A percentile compares a stretch with the other conserved stretches of the same genome.
Evolutionary conservation across 2,888 invertebrate genomes (phyloP).

Genomic region (Stegophylla sp.): DNA sequence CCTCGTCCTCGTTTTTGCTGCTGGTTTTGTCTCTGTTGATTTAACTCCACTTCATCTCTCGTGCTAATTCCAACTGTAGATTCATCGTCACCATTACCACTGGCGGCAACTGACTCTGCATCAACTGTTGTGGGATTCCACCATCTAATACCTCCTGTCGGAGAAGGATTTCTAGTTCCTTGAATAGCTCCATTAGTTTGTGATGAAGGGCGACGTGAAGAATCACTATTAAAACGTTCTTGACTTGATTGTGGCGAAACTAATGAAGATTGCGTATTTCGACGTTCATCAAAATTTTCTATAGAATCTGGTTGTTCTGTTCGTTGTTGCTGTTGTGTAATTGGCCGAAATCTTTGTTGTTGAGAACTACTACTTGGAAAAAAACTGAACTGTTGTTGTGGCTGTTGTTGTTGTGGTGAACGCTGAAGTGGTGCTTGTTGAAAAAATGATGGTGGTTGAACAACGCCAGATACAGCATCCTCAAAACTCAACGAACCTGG

Average conservation of each 20-base stretch:
- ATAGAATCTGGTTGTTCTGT: constrained; percentile 24
- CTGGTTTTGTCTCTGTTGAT: constrained; percentile 28
- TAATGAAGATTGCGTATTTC: constrained; percentile 17
- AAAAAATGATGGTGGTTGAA: constrained; percentile 39
- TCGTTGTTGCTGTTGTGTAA: constrained; percentile 25
- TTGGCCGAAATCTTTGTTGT: constrained; percentile 41
- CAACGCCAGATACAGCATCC: constrained; percentile 12
- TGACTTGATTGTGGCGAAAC: constrained; percentile 23
- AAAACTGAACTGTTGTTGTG: constrained; percentile 33
- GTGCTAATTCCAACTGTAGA: background rate
- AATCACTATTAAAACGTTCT: constrained; percentile 27
- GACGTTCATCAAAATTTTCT: constrained; percentile 2
- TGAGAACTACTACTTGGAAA: constrained; percentile 28
- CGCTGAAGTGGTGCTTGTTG: constrained; percentile 41
- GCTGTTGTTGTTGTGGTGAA: constrained; percentile 7
- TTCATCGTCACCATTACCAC: background rate
- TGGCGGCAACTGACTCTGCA: background rate
- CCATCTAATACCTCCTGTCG: constrained; percentile 18
- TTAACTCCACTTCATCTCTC: constrained; percentile 4
- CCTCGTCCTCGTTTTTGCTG: constrained; percentile 24
- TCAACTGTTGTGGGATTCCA: constrained; percentile 31
- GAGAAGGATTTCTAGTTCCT: constrained; percentile 1
- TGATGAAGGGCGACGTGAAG: constrained; percentile 22
- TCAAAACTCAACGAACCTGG: constrained; percentile 33
- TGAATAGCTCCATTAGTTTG: constrained; percentile 9